A percentile compares a stretch with the other conserved stretches of the same genome.
These are phyloP conservation scores for Paratrypauchen microcephalus DNA, from an alignment of 2,797 vertebrate species.

Conservation along the genomic window DNA sequence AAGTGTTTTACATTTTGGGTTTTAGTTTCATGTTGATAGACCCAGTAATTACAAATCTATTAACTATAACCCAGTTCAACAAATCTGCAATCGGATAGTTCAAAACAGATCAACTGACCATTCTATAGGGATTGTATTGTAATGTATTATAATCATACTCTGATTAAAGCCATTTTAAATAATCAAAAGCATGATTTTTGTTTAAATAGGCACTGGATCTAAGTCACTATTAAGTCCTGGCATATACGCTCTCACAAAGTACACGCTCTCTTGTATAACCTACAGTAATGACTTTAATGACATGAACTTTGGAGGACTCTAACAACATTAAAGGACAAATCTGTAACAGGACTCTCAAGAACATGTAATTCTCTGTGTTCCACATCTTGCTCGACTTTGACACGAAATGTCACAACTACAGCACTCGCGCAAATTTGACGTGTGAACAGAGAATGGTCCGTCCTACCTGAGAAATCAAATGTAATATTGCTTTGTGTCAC, in stretches of 20 bases:
- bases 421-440: slow-evolving; percentile 26
- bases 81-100: too few relatives aligned
- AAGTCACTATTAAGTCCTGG: too few relatives aligned
- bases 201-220: too few relatives aligned
- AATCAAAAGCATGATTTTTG: too few relatives aligned
- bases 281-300: background rate
- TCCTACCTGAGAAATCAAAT: slow-evolving; percentile 28
- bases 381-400: slow-evolving; percentile 26
- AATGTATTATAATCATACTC: background rate
- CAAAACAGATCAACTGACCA: too few relatives aligned
- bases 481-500: slow-evolving; percentile 28
- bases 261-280: background rate
- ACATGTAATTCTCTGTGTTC: slow-evolving; percentile 20
- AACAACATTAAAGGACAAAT: slow-evolving; percentile 22
- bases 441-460: slow-evolving; percentile 32
- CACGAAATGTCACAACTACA: slow-evolving; percentile 24
- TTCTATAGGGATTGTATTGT: too few relatives aligned
- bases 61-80: too few relatives aligned
- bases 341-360: slow-evolving; percentile 17
- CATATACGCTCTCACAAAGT: too few relatives aligned
- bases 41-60: too few relatives aligned
- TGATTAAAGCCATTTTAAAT: background rate
- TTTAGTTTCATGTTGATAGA: too few relatives aligned
- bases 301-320: slow-evolving; percentile 6
- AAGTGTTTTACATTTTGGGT: too few relatives aligned